These are phyloP conservation scores for Andrena bicolor DNA, from an alignment of 2,888 invertebrate genomes.

Conservation along the genomic window DNA sequence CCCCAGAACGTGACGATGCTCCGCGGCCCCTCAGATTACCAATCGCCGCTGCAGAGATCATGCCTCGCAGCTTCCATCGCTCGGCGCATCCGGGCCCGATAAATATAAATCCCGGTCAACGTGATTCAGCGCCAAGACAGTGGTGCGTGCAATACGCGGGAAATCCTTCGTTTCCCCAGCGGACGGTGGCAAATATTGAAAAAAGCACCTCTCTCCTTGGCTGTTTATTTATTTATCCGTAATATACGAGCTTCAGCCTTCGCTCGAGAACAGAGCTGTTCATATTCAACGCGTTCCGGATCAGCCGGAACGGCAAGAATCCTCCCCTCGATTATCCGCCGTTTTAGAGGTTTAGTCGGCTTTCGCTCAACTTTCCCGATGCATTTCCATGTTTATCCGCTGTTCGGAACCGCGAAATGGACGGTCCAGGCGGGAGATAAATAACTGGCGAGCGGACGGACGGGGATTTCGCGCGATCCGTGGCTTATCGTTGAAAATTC, in stretches of 20 bases:
- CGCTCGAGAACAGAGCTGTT: neutral
- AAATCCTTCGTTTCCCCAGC: neutral
- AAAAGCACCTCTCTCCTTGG: neutral
- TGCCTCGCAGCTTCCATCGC: slow-evolving; percentile 2
- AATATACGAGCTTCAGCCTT: neutral
- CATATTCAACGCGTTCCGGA: neutral
- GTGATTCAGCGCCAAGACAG: slow-evolving; percentile 26
- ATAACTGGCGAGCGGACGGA: slow-evolving; percentile 24
- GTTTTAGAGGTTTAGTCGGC: slow-evolving; percentile 10
- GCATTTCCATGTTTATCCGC: slow-evolving; percentile 11
- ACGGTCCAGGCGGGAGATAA: slow-evolving; percentile 14
- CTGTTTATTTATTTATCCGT: slow-evolving; percentile 30
- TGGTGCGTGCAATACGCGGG: neutral
- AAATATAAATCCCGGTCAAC: slow-evolving; percentile 30
- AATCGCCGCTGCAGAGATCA: slow-evolving; percentile 31
- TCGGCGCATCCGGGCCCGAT: neutral
- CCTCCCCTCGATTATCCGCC: slow-evolving; percentile 31
- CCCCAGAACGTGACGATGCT: neutral
- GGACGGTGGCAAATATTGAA: slow-evolving; percentile 3
- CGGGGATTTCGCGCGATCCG: slow-evolving; percentile 8
- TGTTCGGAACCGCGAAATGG: slow-evolving; percentile 11
- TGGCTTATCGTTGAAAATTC: slow-evolving; percentile 16
- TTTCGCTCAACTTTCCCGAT: slow-evolving; percentile 12
- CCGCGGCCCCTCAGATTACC: slow-evolving; percentile 16
- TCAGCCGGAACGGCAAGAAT: slow-evolving; percentile 3